Percentiles rank a stretch among this genome's conserved stretches.
Conservation (phyloP, 2,888 invertebrate species). For the Phragmatobia fuliginosa region DNA sequence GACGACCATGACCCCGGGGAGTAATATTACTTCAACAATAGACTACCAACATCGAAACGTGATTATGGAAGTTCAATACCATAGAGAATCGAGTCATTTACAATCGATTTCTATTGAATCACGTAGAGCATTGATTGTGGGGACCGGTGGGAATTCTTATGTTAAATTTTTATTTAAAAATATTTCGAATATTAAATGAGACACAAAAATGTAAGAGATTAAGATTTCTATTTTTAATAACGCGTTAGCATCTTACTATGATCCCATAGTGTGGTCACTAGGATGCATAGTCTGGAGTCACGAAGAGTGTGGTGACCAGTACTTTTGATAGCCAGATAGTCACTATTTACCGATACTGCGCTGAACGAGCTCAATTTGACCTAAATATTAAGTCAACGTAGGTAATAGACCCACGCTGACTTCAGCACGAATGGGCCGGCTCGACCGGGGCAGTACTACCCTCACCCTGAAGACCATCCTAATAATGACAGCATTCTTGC, state of each 20-base stretch:
- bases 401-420: no score
- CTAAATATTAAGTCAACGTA: background rate
- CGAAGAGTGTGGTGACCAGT: no score
- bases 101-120: constrained; percentile 30
- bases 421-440: no score
- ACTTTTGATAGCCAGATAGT: no score
- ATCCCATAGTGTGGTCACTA: no score
- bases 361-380: background rate
- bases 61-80: constrained; percentile 35
- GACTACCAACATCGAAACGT: constrained; percentile 33
- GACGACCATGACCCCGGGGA: constrained; percentile 17
- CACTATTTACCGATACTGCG: background rate
- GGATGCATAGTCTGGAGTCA: no score
- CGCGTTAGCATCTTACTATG: no score
- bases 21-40: constrained; percentile 35
- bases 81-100: constrained; percentile 36
- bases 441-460: no score
- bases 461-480: no score
- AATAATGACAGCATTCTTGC: no score
- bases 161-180: background rate
- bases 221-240: no score
- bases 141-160: background rate
- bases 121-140: constrained; percentile 12
- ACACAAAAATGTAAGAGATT: no score
- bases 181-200: background rate